Evolutionary conservation across 2,797 vertebrate species (phyloP), one percentile per base, ranked within the genome.

Genomic region (Eulemur mongoz): DNA sequence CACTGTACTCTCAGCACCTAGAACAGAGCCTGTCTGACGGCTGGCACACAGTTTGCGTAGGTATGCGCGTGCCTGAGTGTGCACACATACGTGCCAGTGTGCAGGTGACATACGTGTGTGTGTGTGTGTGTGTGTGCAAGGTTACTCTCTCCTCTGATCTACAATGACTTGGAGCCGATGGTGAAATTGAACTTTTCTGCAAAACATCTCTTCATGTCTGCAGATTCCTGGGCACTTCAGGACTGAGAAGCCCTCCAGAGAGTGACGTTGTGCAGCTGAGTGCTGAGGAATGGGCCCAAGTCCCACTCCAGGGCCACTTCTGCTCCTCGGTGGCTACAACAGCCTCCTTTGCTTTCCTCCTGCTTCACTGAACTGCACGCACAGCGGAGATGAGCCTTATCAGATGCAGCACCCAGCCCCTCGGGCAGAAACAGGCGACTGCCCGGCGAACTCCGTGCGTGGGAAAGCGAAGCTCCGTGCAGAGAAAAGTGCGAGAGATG

Each of bases 161-260:
- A 81, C 6, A 48, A 11, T 54, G 94, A 81, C 45, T 65, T 7
- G 38, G 54, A 73, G 45, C 5, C n/a, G 63, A 92, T 9, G 7
- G 32, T 91, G 75, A 95, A 95, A 92, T 25, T 76, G 75, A 83
- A 88, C 23, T 82, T 72, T 61, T 3, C 1, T 69, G 78, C n/a
- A 73, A 91, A 91, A 30, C 0, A 15, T 43, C 82, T 69, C 63
- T 76, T 48, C 12, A 45, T 92, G 14, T 92, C 48, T 27, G 30
- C 27, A 84, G 23, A 69, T 59, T n/a, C 0, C 35, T 75, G 38
- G 48, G 70, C 52, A 27, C 81, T 92, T 92, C 76, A 32, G 32
- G 45, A 91, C 69, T 0, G 0, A 57, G 92, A 95, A 65, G 48
- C 59, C 78, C 95, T 85, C 43, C 43, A 48, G 81, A 86, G 5